Conservation (phyloP, 2,797 vertebrate genomes). For the Enteromius treurensis region DNA sequence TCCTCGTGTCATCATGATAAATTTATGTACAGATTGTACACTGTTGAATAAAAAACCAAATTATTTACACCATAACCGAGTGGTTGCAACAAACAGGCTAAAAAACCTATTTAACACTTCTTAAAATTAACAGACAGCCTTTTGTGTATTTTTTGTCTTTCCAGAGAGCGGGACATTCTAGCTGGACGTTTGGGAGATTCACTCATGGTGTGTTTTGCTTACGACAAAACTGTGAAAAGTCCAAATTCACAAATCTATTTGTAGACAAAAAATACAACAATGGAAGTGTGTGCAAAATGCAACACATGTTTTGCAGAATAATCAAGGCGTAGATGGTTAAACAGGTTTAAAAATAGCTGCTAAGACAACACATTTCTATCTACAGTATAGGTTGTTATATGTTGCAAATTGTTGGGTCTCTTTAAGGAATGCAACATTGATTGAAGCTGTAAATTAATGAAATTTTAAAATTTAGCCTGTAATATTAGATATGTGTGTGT, state of each 20-base stretch:
- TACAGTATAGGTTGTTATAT: background rate
- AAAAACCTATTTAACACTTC: background rate
- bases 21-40: background rate
- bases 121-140: constrained; percentile 21
- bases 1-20: background rate
- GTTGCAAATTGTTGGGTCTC: background rate
- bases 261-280: background rate
- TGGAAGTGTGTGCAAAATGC: background rate
- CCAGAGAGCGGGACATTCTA: constrained; percentile 94
- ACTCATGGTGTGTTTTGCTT: constrained; percentile 96
- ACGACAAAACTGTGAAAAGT: constrained; percentile 12
- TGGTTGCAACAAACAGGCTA: background rate
- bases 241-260: background rate
- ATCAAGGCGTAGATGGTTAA: background rate
- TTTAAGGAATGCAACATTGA: background rate
- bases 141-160: constrained; percentile 72
- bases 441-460: background rate
- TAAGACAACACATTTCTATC: background rate
- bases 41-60: background rate
- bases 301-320: constrained; percentile 1
- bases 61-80: background rate
- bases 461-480: background rate
- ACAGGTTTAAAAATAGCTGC: background rate
- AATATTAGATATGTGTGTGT: constrained; percentile 1
- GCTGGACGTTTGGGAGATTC: constrained; percentile 94